Conservation (phyloP, 2,113 vertebrate genomes). For the Chlorodrepanis virens region DNA sequence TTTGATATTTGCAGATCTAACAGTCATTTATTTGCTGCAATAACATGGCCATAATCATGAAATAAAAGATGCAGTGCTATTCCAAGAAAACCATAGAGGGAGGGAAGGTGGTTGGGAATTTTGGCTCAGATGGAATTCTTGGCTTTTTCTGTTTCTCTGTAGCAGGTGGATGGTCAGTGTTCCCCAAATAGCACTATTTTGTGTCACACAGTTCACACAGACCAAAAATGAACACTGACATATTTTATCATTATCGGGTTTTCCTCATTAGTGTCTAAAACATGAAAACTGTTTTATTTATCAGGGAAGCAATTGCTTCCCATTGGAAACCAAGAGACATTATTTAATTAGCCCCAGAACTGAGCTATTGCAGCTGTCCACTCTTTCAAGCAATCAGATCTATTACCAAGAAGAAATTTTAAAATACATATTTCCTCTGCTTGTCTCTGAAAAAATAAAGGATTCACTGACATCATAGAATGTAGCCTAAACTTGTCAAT, state of each 20-base stretch:
- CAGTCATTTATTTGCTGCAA: not conserved
- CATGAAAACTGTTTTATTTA: constrained; percentile 26
- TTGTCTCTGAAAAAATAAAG: not conserved
- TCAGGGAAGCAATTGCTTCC: constrained; percentile 46
- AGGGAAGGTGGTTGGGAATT: not conserved
- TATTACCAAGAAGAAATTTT: not conserved
- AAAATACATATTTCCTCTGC: not conserved
- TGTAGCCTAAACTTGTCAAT: not conserved
- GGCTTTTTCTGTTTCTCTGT: not conserved
- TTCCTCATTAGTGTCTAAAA: not conserved
- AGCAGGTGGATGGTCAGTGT: not conserved
- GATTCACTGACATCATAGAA: not conserved
- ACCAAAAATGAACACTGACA: not conserved
- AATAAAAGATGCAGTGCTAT: not conserved
- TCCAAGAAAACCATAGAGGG: not conserved
- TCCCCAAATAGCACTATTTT: not conserved
- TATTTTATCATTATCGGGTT: not conserved
- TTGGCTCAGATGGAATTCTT: not conserved
- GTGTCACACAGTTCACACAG: not conserved
- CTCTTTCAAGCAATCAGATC: not conserved
- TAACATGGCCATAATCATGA: not conserved
- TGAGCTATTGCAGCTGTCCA: not conserved
- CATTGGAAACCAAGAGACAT: constrained; percentile 45
- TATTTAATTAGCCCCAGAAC: constrained; percentile 38
- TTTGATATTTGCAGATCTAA: not conserved